Evolutionary conservation across 2,888 invertebrate genomes (phyloP), one percentile per base, ranked within the genome.

Genomic region (Hirtodrosophila histrioides): DNA sequence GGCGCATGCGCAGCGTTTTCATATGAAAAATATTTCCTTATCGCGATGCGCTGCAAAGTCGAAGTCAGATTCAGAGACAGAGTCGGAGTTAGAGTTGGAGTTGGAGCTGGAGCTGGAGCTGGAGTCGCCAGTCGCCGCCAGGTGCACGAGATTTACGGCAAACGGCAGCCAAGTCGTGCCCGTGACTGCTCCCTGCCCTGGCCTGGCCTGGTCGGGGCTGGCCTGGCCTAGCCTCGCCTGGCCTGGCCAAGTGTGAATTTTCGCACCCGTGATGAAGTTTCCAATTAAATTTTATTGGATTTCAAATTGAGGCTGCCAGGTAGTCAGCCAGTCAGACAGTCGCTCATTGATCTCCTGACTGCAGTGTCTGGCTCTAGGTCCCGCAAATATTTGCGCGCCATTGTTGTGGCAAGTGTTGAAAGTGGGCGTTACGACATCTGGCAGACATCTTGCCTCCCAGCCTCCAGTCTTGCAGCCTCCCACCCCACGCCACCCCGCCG

Each of bases 261-360:
- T 89, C 76, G 82, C 89, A 89, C 88, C 87, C 81, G 82, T 88
- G 87, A 87, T 86, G 83, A 88, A 89, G 83, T 88, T 88, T 89
- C 89, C 89, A 89, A 89, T 89, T 89, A 89, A 89, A 89, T 89
- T 88, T 88, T 89, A 89, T 89, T 88, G 78, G 76, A 85, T 82
- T 85, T 81, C 78, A 86, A 87, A 88, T 86, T 89, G 87, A 73
- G 83, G 73, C 80, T 82, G 70, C 60, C 62, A 71, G 76, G 45
- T 31, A 31, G 31, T 31, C 31, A 45, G 67, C 24, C 57, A 57
- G 49, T 54, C 63, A 65, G 75, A 61, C 62, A 54, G 63, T 46
- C 55, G 76, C 74, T 73, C 73, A 73, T 70, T 75, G 79, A 77
- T 72, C 83, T 69, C 46, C 75, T 70, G 62, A 39, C 70, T 58